A percentile compares a stretch with the other conserved stretches of the same genome.
Conservation (phyloP, 2,113 vertebrate species). For the Scytalopus superciliaris region DNA sequence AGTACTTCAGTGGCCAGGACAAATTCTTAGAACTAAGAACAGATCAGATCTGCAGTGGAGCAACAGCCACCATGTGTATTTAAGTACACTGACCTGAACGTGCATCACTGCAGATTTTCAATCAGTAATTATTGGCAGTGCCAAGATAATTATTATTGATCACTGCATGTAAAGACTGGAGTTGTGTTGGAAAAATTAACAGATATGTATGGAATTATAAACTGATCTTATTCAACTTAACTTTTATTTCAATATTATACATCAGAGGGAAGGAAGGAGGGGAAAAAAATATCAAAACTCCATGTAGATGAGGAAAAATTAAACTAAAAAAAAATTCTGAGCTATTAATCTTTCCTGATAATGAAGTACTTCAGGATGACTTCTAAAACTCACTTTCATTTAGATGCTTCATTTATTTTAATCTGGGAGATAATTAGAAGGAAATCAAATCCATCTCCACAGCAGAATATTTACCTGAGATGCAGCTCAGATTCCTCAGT, state of each 20-base stretch:
- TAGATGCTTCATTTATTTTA: slow-evolving; percentile 74
- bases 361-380: slow-evolving; percentile 62
- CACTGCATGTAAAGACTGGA: background rate
- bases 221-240: background rate
- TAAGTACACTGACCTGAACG: background rate
- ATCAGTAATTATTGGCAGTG: background rate
- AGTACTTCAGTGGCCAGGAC: background rate
- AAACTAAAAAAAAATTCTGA: slow-evolving; percentile 18
- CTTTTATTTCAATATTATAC: background rate
- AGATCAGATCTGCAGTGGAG: background rate
- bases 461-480: slow-evolving; percentile 60
- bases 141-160: background rate
- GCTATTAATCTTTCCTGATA: slow-evolving; percentile 57
- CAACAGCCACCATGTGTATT: background rate
- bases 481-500: background rate
- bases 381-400: slow-evolving; percentile 62
- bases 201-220: background rate
- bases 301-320: slow-evolving; percentile 14
- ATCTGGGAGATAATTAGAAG: slow-evolving; percentile 73
- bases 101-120: background rate
- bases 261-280: background rate
- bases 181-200: background rate
- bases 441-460: slow-evolving; percentile 64
- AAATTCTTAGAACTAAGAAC: background rate
- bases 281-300: background rate